Evolutionary conservation across 2,797 vertebrate species (phyloP).

Genomic region (Ibycter americanus): DNA sequence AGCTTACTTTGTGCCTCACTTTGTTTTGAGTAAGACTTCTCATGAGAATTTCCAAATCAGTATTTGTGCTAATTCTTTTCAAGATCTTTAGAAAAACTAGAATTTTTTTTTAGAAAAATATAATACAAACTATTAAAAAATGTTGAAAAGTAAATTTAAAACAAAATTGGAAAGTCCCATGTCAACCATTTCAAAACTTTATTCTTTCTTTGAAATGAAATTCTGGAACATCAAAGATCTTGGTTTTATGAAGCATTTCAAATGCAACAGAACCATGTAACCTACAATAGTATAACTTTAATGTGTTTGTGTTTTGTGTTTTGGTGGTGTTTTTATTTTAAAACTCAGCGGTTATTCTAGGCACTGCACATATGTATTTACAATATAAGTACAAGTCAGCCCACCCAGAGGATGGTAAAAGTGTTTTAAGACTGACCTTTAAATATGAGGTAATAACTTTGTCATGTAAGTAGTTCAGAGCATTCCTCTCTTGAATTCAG

Average conservation of each 20-base stretch:
- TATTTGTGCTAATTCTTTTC: neutral
- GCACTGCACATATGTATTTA: neutral
- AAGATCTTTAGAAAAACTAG: neutral
- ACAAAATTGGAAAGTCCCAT: neutral
- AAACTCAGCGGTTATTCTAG: neutral
- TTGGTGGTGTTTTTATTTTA: neutral
- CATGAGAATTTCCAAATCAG: neutral
- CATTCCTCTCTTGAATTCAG: too few species aligned
- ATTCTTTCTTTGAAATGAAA: neutral
- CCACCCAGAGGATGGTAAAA: neutral
- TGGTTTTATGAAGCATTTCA: neutral
- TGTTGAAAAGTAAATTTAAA: neutral
- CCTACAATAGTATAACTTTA: neutral
- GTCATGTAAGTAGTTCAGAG: neutral
- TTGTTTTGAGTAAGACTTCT: neutral
- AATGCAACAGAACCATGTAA: neutral
- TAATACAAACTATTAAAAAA: neutral
- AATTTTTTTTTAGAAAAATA: too few species aligned
- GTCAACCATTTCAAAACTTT: neutral
- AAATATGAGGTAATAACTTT: neutral
- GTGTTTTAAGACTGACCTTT: neutral
- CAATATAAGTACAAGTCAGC: neutral
- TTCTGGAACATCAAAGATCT: neutral
- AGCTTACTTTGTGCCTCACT: neutral
- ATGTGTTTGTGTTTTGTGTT: neutral